Conservation (phyloP, 2,888 invertebrate genomes). For the Autographa pulchrina region DNA sequence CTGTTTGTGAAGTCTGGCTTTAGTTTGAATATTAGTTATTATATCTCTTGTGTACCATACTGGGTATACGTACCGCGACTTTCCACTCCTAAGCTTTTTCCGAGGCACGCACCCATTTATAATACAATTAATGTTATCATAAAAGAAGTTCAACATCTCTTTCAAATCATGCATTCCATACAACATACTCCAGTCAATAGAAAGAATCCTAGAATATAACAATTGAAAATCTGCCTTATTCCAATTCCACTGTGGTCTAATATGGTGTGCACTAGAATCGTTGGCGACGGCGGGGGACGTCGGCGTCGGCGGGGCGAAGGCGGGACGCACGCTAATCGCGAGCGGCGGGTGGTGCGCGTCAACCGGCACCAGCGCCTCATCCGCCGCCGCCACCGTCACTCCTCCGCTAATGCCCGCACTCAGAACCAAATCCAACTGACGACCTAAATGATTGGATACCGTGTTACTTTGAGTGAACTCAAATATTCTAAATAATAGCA, state of each 20-base stretch:
- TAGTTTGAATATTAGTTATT: not conserved
- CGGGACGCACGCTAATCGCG: conserved; percentile 9
- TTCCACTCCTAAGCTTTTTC: not conserved
- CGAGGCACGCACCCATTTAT: conserved; percentile 8
- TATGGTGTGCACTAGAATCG: not conserved
- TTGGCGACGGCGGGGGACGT: not conserved
- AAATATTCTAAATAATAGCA: not conserved
- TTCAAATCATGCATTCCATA: conserved; percentile 12
- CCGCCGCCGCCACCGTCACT: not conserved
- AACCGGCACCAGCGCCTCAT: conserved; percentile 4
- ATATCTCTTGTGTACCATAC: conserved; percentile 10
- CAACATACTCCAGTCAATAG: conserved; percentile 16
- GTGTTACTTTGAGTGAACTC: too few species aligned
- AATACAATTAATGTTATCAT: not conserved
- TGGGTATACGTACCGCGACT: conserved; percentile 1
- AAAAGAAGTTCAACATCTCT: not conserved
- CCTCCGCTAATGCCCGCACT: conserved; percentile 7
- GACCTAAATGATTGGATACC: too few species aligned
- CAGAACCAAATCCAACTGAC: conserved; percentile 6
- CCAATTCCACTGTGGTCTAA: conserved; percentile 25
- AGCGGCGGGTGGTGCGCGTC: conserved; percentile 35
- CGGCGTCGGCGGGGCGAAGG: not conserved
- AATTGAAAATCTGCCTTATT: conserved; percentile 15
- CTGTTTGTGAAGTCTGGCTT: conserved; percentile 9
- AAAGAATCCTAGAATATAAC: conserved; percentile 9